Evolutionary conservation across 2,888 invertebrate genomes (phyloP).

Genomic region (Heliconius aoede): DNA sequence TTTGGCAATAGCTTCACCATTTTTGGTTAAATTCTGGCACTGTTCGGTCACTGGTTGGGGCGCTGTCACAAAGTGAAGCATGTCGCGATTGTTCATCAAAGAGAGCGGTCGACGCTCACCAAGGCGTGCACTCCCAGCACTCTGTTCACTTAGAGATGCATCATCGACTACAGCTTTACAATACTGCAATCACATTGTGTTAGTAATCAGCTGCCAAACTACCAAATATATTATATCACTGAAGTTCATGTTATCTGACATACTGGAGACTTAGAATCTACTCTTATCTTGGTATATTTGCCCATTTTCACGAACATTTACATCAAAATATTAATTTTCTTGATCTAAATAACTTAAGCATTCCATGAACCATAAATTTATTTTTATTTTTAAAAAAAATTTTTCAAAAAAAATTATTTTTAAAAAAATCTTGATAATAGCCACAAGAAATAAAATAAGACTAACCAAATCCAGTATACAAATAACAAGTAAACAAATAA

Average conservation of each 20-base stretch:
- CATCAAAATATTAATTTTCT: background rate
- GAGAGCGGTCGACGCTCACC: background rate
- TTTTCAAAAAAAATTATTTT: no score
- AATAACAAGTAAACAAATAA: conserved; percentile 7
- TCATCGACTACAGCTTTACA: conserved; percentile 12
- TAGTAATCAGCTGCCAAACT: background rate
- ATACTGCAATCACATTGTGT: background rate
- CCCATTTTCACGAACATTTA: background rate
- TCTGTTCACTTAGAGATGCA: conserved; percentile 11
- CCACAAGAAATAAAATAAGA: background rate
- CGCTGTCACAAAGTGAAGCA: conserved; percentile 1
- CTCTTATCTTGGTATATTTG: background rate
- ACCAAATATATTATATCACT: background rate
- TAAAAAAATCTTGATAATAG: no score
- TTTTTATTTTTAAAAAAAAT: no score
- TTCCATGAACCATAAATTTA: no score
- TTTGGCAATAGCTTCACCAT: conserved; percentile 31
- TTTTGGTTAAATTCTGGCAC: conserved; percentile 26
- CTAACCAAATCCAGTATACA: background rate
- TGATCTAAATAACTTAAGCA: background rate
- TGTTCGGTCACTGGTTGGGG: conserved; percentile 23
- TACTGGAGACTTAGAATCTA: background rate
- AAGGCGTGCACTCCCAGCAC: conserved; percentile 6
- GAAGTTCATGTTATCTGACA: background rate
- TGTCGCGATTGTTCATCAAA: background rate